Evolutionary conservation across 2,113 vertebrate genomes (phyloP), one percentile per base, ranked within the genome.

Genomic region (Scolopax mira): DNA sequence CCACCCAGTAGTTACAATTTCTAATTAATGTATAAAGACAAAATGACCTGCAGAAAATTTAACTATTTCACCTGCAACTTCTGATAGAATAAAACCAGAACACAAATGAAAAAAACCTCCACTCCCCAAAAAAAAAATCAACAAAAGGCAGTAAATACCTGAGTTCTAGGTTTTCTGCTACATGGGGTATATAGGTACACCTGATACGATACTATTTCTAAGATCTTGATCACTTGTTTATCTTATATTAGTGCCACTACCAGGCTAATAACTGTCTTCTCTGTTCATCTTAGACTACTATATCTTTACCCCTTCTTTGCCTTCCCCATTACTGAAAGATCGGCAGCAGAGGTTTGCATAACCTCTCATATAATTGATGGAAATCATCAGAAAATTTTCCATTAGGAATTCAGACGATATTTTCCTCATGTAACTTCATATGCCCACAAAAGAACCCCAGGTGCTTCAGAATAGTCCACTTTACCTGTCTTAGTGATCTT

Each of bases 51-150:
- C 14, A 67, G 33, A 19, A 85, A 66, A 66, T 70, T 23, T 82
- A 51, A 39, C 35, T 69, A 31, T 70, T 77, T 85, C 6, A 31
- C 7, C n/a, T 51, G 15, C 4, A 66, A 17, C 13, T 92, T 82
- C 49, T 69, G 33, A 27, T 23, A 72, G 27, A 62, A 82, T 49
- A 81, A 89, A 41, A 67, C 3, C 39, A 44, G 5, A 33, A 17
- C 8, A 70, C 0, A 2, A 46, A 18, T 4, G 46, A 14, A 25
- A 88, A 79, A 57, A 55, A 48, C 1, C 0, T 30, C 11, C 2
- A 13, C 2, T 18, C 28, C 15, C 10, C 12, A n/a, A 22, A 2
- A 24, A 48, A 42, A 31, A 33, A 23, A 19, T 17, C 25, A 54
- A 41, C 1, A 69, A 23, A 33, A 77, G 79, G 6, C 6, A 60